Base-by-base conservation (phyloP, 2,113 vertebrate genomes). In the Nicator chloris region DNA sequence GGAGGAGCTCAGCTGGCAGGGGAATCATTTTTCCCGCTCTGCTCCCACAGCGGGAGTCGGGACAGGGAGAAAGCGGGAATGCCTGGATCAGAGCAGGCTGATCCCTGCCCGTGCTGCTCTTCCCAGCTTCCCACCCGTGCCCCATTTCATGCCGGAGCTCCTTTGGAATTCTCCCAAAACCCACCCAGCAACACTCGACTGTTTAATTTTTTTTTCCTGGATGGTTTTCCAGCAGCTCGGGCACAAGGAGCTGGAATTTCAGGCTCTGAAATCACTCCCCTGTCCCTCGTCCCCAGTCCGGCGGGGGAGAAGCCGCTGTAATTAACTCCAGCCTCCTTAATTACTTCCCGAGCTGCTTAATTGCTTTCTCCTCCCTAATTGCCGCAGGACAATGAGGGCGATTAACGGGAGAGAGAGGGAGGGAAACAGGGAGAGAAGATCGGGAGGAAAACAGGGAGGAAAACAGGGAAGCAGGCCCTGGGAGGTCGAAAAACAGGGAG, bases 401-500 rank as follows among this genome's bases (percentile, higher is more conserved):
- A 24, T 85, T 20, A 13, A n/a, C 2, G 9, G 9, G 54, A 9
- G 33, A 7, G 16, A 31, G 45, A 10, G 9, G 14, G 26, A 57
- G 22, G 22, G 6, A n/a, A 61, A 37, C 3, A 4, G 26, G 35
- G 51, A 53, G 26, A 47, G 21, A 47, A 23, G 11, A n/a, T n/a
- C n/a, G n/a, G n/a, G n/a, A n/a, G n/a, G n/a, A 27, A 26, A 50
- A 27, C 14, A 2, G 13, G 42, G 22, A 45, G 17, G 12, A 66
- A 68, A 68, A 68, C 1, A 3, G 26, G n/a, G 28, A 37, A 7
- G 10, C 5, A 16, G 27, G 9, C 24, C 4, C 5, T 0, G 7
- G 19, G n/a, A 37, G 14, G 14, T 42, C 14, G 31, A 15, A 57
- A 56, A 60, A 12, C 4, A 2, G 26, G 7, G 22, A 20, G 15